A percentile compares a stretch with the other conserved stretches of the same genome.
phyloP scores from a whole-genome alignment of 2,888 invertebrate species.

The Philhelius pedissequus region DNA sequence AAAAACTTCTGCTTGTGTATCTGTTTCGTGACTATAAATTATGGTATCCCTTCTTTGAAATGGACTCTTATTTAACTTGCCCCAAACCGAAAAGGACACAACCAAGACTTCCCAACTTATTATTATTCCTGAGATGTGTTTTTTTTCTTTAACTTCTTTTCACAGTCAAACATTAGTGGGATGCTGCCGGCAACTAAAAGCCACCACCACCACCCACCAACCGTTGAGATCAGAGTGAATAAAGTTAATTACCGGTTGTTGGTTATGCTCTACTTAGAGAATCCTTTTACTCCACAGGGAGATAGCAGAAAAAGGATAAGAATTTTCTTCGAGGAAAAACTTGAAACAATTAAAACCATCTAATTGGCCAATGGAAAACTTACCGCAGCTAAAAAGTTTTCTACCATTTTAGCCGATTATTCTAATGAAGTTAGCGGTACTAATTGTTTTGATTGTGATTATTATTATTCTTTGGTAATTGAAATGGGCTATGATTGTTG shows the following conservation, averaged over 20 bases:
- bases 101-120: constrained; percentile 37
- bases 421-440: constrained; percentile 65
- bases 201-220: background rate
- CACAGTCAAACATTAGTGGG: background rate
- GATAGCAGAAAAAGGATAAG: constrained; percentile 37
- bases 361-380: constrained; percentile 65
- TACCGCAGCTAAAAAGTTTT: constrained; percentile 61
- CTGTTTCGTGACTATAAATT: constrained; percentile 56
- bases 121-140: constrained; percentile 56
- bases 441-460: constrained; percentile 68
- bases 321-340: constrained; percentile 42
- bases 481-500: constrained; percentile 16
- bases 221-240: constrained; percentile 56
- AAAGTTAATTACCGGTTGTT: constrained; percentile 67
- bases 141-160: constrained; percentile 50
- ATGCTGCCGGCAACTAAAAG: background rate
- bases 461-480: constrained; percentile 37
- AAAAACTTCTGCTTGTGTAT: constrained; percentile 55
- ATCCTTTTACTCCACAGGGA: constrained; percentile 19
- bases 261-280: constrained; percentile 31
- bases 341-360: constrained; percentile 67
- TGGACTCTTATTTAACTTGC: constrained; percentile 16
- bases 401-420: constrained; percentile 59
- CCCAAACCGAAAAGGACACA: background rate
- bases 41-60: constrained; percentile 55